Base-by-base conservation (phyloP, 2,888 invertebrate species). In the Ptycholaimellus sp. region DNA sequence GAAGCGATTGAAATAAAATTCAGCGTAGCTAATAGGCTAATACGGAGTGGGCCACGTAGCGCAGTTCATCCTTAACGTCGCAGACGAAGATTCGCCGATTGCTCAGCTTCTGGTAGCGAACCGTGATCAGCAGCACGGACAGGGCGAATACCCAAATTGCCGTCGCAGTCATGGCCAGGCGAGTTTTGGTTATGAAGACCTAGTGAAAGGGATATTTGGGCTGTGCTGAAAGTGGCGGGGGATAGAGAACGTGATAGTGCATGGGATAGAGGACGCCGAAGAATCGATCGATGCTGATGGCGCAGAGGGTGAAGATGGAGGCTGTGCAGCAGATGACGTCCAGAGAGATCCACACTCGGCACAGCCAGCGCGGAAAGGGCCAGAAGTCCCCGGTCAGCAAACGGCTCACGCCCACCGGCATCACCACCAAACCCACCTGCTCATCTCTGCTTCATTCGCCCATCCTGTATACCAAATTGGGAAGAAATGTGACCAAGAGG, bases 271-370 rank as follows among this genome's bases (percentile, higher is more conserved):
- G 32, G 9, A 42, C 38, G 18, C 40, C 40, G 27, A 40, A 20
- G 22, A 37, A 37, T 14, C 40, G 29, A 22, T 40, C 40, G 9
- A 40, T 21, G 19, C 31, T 30, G 35, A 40, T 40, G 3, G 37
- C 17, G 34, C 37, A 37, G 14, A 40, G 28, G 2, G 40, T 40
- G 16, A 22, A 25, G 25, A 40, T 40, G 25, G 37, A 37, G 2
- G 40, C 40, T 3, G 40, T 40, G 30, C 33, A 30, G 27, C 37
- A 40, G 16, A 40, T 31, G 14, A 40, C 37, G 22, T 40, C 40
- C 19, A 40, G 18, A 3, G 37, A 33, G n/a, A 38, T 38, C 40
- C 40, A 40, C 6, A 38, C 4, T 2, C 37, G 37, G 30, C 40
- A 40, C 3, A 30, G 7, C 7, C 19, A 4, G 3, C 22, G 19